Evolutionary conservation across 2,797 vertebrate species (phyloP).

Genomic region (Knipowitschia caucasica): DNA sequence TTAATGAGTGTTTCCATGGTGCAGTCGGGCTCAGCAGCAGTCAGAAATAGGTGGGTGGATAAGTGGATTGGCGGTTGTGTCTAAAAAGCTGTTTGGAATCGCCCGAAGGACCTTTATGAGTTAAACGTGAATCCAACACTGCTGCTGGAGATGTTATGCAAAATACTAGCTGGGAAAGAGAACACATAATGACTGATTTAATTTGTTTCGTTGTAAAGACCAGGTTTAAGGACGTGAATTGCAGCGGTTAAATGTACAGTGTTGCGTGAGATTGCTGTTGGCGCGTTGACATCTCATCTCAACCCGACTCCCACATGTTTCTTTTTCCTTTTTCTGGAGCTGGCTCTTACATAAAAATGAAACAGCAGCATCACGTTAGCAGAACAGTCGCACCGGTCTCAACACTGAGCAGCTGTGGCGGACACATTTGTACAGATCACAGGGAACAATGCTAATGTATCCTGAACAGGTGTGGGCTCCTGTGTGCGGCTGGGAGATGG

Average conservation of each 20-base stretch:
- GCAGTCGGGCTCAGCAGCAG: constrained; percentile 55
- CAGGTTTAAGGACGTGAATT: constrained; percentile 44
- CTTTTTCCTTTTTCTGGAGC: constrained; percentile 47
- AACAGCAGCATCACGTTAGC: constrained; percentile 50
- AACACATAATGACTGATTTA: constrained; percentile 32
- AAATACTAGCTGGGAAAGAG: constrained; percentile 40
- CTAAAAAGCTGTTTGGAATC: constrained; percentile 68
- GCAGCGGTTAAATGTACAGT: constrained; percentile 41
- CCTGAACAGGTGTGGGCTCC: neutral
- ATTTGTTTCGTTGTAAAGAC: constrained; percentile 38
- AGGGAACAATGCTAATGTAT: constrained; percentile 19
- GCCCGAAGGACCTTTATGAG: constrained; percentile 69
- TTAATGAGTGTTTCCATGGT: constrained; percentile 53
- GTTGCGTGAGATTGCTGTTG: constrained; percentile 63
- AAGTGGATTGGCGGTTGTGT: constrained; percentile 73
- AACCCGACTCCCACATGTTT: constrained; percentile 71
- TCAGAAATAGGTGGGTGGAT: constrained; percentile 69
- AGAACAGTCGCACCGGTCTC: constrained; percentile 36
- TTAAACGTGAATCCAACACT: constrained; percentile 61
- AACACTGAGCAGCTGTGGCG: constrained; percentile 37
- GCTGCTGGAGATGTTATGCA: constrained; percentile 48
- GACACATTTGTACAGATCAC: constrained; percentile 29
- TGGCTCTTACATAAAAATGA: constrained; percentile 69
- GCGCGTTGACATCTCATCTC: constrained; percentile 71
- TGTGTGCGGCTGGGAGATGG: constrained; percentile 1